Evolutionary conservation across 1,140 invertebrate species (phyloP), one percentile per base, ranked within the genome.

Genomic region (fruit fly (Drosophila melanogaster)): DNA sequence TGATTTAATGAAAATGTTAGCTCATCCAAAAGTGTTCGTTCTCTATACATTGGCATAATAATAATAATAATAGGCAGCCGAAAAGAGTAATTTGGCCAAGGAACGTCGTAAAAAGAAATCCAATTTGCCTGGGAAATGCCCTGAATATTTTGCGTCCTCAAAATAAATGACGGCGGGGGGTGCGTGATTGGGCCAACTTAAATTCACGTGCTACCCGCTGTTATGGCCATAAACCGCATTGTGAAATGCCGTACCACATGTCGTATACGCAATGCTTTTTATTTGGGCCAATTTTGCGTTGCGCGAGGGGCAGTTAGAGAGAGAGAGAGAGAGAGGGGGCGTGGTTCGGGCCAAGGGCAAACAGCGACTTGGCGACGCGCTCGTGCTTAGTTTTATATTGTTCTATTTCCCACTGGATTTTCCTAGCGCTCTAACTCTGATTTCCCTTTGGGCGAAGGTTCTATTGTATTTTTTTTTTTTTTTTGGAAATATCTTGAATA

Each of bases 301-400:
- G 67, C 37, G 41, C 38, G 11, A 6, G 17, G 1, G 26, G 12
- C 4, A 11, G 15, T 12, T n/a, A n/a, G n/a, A n/a, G n/a, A n/a
- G n/a, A n/a, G n/a, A n/a, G n/a, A n/a, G n/a, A n/a, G 19, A n/a
- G 22, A 10, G n/a, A 15, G 17, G n/a, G 26, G 58, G 60, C 62
- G 61, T 44, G 55, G 69, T 47, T 38, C 40, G 55, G 64, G 59
- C 53, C 83, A 85, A 87, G 83, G 81, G 55, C 81, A 86, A 76
- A 49, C 44, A 81, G 81, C 73, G 73, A 70, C 81, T 78, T 78
- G 74, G 78, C 78, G 78, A 67, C 81, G 81, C 60, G 66, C 58
- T 67, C 74, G 73, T 85, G 60, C 58, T 78, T 78, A 71, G 62
- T 64, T 85, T 85, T 77, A 75, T 70, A 74, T 79, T 75, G 80